A percentile compares a stretch with the other conserved stretches of the same genome.
Conservation (phyloP, 2,113 vertebrate genomes). For the Sorex fumeus region DNA sequence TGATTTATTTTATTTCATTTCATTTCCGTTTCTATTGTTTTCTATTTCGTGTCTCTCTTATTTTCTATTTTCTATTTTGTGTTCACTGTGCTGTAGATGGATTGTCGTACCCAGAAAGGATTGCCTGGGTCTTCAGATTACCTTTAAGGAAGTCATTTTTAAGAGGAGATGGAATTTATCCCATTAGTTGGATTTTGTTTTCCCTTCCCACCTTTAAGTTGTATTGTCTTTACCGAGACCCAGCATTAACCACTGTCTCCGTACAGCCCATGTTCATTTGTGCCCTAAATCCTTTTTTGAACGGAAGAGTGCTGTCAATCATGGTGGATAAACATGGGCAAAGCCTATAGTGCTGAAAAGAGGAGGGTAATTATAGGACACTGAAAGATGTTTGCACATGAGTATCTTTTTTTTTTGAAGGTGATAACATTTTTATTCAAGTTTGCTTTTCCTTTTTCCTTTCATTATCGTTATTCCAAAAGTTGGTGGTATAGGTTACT, state of each 20-base stretch:
- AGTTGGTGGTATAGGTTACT: no score
- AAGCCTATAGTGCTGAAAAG: background rate
- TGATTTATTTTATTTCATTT: constrained; percentile 83
- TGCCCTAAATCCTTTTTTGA: background rate
- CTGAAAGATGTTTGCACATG: background rate
- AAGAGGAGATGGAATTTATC: background rate
- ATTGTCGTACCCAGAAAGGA: background rate
- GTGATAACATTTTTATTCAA: no score
- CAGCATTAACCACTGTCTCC: background rate
- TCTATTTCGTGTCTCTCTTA: no score
- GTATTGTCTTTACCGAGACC: background rate
- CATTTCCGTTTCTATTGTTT: constrained; percentile 63
- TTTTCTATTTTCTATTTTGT: constrained; percentile 59
- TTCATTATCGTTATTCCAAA: no score
- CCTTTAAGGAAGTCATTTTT: constrained; percentile 24
- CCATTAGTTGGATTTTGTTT: background rate
- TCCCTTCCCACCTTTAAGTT: constrained; percentile 8
- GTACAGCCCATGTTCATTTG: background rate
- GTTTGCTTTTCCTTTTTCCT: no score
- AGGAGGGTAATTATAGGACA: background rate
- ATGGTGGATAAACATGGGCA: background rate
- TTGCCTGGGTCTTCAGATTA: background rate
- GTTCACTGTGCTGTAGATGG: constrained; percentile 64
- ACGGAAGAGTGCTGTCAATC: background rate
- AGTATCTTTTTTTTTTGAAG: no score